Conservation (phyloP, 2,797 vertebrate species). For the Antrozous pallidus region DNA sequence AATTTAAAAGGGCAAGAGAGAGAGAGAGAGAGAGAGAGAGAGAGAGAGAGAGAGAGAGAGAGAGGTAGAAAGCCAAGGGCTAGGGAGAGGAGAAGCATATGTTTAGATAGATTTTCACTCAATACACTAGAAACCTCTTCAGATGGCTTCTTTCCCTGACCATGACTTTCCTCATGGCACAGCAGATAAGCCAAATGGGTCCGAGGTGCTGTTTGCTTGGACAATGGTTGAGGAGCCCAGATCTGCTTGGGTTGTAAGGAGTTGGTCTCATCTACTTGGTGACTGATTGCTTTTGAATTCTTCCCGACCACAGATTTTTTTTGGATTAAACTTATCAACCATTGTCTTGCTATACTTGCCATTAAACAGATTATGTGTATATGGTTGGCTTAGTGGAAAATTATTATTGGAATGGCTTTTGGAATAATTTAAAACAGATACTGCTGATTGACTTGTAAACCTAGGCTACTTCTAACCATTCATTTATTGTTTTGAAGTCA, state of each 20-base stretch:
- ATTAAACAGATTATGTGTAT: background rate
- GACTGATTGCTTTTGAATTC: background rate
- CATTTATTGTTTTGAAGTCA: background rate
- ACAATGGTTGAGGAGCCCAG: background rate
- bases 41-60: background rate
- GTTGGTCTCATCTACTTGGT: background rate
- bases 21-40: background rate
- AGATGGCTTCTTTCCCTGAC: background rate
- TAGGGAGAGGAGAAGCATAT: background rate
- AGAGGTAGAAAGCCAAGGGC: background rate
- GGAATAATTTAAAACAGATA: slow-evolving; percentile 16
- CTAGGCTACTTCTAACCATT: background rate
- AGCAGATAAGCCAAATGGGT: background rate
- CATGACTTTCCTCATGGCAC: background rate
- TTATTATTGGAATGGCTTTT: slow-evolving; percentile 24
- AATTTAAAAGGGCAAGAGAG: background rate
- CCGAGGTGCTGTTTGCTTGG: background rate
- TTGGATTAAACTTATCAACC: background rate
- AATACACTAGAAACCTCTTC: background rate
- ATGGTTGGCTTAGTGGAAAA: background rate
- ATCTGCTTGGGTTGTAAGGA: background rate
- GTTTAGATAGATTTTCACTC: background rate
- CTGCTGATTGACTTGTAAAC: background rate
- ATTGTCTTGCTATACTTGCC: background rate
- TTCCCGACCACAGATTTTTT: slow-evolving; percentile 23